Percentiles rank a stretch among this genome's conserved stretches.
phyloP scores from a whole-genome alignment of 2,888 invertebrate genomes.

The Alloscopus bannaensis region DNA sequence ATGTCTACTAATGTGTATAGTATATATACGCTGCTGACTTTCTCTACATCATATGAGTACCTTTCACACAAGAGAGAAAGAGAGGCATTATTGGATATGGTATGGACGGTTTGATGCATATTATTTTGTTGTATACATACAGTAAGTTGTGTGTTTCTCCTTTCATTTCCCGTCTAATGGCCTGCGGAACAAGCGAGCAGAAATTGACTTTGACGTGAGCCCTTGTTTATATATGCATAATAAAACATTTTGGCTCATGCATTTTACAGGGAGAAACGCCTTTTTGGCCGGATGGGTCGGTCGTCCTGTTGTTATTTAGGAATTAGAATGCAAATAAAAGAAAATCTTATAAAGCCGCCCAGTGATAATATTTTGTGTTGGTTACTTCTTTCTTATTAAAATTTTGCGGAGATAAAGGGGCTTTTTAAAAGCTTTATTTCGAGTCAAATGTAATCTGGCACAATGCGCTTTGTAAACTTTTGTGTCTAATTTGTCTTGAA shows the following conservation, averaged over 20 bases:
- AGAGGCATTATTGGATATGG: too few relatives aligned
- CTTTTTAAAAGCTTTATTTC: neutral
- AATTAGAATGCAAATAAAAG: neutral
- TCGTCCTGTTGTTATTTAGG: neutral
- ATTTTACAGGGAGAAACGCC: neutral
- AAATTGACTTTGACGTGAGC: constrained; percentile 55
- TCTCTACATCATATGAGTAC: too few relatives aligned
- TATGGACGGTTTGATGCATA: constrained; percentile 20
- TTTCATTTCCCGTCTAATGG: constrained; percentile 51
- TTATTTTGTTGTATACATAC: neutral
- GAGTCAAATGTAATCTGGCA: too few relatives aligned
- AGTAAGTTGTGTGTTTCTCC: constrained; percentile 35
- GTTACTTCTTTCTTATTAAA: too few relatives aligned
- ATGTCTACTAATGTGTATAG: too few relatives aligned
- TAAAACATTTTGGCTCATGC: constrained; percentile 32
- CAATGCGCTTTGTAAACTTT: too few relatives aligned
- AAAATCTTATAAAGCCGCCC: too few relatives aligned
- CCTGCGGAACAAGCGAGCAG: constrained; percentile 45
- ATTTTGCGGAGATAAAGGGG: neutral
- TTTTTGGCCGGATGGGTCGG: neutral
- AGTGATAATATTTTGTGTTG: too few relatives aligned
- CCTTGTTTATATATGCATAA: constrained; percentile 55
- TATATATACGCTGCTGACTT: neutral
- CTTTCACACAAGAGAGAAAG: too few relatives aligned
- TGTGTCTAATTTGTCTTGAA: too few relatives aligned